Evolutionary conservation across 2,113 vertebrate genomes (phyloP), one percentile per base, ranked within the genome.

Genomic region (Oreotragus oreotragus): DNA sequence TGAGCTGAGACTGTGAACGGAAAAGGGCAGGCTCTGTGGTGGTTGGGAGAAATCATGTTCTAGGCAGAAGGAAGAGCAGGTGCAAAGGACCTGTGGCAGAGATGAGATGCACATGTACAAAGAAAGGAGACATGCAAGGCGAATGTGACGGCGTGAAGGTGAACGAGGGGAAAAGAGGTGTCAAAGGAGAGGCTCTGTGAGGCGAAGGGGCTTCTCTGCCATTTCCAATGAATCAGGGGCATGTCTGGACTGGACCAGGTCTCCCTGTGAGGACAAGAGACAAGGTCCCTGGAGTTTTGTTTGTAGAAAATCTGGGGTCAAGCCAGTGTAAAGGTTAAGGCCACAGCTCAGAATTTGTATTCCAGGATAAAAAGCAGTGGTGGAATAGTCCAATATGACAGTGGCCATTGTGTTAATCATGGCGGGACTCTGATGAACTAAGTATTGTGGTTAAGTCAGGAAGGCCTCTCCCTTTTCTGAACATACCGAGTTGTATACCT

Each of bases 391-490:
- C 85, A 30, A 9, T 2, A 0, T 5, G 30, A 30, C 21, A 6
- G 33, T 6, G 2, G 28, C 7, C 39, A 4, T 17, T 43, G 33
- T 51, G 16, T 30, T 86, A 7, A 9, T 21, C 27, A 2, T 0
- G 2, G 28, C 17, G 9, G 47, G 21, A 12, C 17, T 21, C 3
- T 25, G 43, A 11, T 2, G 1, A 13, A 4, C 16, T 16, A 49
- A 15, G 33, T 1, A 7, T 21, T 11, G 0, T 4, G 43, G 19
- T 6, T 1, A 21, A 47, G 84, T 19, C 30, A 14, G 87, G 53
- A 14, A 49, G 36, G 43, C 1, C 11, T 25, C 33, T 60, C 28
- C 3, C 4, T 79, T 84, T 19, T 27, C 57, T 53, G 15, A 39
- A 43, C 51, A 33, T 5, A 15, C 47, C 2, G 36, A 39, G 13